These are phyloP conservation scores for Cyphomyrmex costatus DNA, from an alignment of 1,140 invertebrate species.

Conservation along the genomic window DNA sequence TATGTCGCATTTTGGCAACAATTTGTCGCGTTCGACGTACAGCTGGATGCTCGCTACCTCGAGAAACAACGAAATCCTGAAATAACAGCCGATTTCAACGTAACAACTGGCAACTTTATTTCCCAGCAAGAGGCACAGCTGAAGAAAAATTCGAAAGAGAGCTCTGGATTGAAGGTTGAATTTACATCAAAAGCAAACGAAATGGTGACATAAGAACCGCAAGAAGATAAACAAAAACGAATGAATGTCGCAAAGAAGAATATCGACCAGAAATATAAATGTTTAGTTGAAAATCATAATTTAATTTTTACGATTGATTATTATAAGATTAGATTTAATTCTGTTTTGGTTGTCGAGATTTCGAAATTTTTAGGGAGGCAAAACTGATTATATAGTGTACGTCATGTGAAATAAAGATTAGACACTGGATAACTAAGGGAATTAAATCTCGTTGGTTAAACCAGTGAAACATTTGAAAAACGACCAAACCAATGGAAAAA, in stretches of 20 bases:
- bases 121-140: constrained; percentile 6
- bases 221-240: constrained; percentile 9
- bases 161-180: constrained; percentile 44
- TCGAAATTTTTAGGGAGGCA: not conserved
- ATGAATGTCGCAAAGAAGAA: not conserved
- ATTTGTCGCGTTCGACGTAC: constrained; percentile 13
- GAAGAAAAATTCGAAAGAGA: constrained; percentile 42
- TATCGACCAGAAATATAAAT: not conserved
- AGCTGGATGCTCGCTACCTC: constrained; percentile 14
- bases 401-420: not conserved
- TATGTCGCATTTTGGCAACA: constrained; percentile 36
- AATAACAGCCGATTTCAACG: constrained; percentile 70
- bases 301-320: not conserved
- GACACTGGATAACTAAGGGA: not conserved
- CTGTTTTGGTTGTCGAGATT: not conserved
- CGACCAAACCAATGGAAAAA: not conserved
- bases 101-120: constrained; percentile 39
- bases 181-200: constrained; percentile 60
- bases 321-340: constrained; percentile 1
- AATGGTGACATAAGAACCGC: not conserved
- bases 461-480: not conserved
- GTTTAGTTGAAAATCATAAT: constrained; percentile 9
- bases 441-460: constrained; percentile 25
- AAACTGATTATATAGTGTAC: not conserved
- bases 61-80: constrained; percentile 53